Evolutionary conservation across 1,140 invertebrate genomes (phyloP), one percentile per base, ranked within the genome.

Genomic region (Meloidogyne exigua): DNA sequence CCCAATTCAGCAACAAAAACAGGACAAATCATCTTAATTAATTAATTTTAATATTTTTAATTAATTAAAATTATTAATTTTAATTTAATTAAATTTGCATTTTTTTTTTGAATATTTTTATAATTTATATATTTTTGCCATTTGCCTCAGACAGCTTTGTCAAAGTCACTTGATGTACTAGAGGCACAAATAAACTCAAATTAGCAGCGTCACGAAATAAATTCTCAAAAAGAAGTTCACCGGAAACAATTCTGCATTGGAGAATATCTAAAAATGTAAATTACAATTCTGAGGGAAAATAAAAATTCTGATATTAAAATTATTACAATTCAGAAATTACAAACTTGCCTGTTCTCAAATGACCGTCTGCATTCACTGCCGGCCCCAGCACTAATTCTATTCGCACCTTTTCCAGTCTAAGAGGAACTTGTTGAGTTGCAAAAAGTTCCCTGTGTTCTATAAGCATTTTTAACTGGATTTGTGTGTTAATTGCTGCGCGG

Each of bases 1-100:
- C 87, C 82, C 12, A 86, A 70, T 68, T 86, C 84, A 11, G 83
- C 78, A 23, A 85, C 80, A 76, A 86, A 86, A 13, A 80, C 77
- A 0, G 84, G 84, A 70, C 84, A 86, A 25, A 86, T 75, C 42
- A 86, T 67, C 83, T 85, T 57, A 83, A 83, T n/a, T 25, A 39
- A 66, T 23, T 25, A 21, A 44, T 21, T 21, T 0, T 63, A 63
- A 71, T 32, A 75, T 57, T 23, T 49, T 11, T 26, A 42, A 36
- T 65, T 21, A 9, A 25, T 75, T 76, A 10, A 81, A 57, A 26
- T 74, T 72, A 21, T 73, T 42, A 64, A 80, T 77, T 66, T 80
- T 79, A 21, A 70, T 62, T 42, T 63, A 79, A 11, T 80, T 69
- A 21, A 18, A 49, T 25, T 32, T 76, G 0, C 78, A 78, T 32